These are phyloP conservation scores for Poecilia gillii DNA, from an alignment of 2,797 vertebrate species.

Conservation along the genomic window DNA sequence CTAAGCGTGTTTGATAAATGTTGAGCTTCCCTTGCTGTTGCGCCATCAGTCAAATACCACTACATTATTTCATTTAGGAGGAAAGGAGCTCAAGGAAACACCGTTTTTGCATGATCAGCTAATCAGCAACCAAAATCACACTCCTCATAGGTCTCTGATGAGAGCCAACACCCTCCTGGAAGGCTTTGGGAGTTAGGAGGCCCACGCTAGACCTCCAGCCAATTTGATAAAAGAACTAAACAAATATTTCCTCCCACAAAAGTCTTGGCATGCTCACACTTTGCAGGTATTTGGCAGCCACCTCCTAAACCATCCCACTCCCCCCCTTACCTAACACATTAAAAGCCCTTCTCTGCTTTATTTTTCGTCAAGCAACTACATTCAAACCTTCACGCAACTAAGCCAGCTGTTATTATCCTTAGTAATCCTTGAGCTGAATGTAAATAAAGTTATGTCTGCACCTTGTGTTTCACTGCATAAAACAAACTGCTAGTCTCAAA, in stretches of 20 bases:
- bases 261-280: constrained; percentile 1
- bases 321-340: constrained; percentile 7
- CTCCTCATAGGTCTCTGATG: neutral
- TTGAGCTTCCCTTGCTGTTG: neutral
- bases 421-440: constrained; percentile 4
- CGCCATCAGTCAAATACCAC: neutral
- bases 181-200: neutral
- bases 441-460: neutral
- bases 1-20: neutral
- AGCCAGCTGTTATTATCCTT: neutral
- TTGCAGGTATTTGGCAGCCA: constrained; percentile 9
- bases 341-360: neutral
- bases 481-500: neutral
- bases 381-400: neutral
- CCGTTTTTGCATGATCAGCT: neutral
- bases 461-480: constrained; percentile 9
- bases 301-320: neutral
- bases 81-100: neutral
- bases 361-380: neutral
- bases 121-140: constrained; percentile 12
- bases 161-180: constrained; percentile 10
- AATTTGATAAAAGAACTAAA: constrained; percentile 14
- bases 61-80: constrained; percentile 11
- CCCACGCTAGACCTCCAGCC: constrained; percentile 4
- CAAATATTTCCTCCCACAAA: constrained; percentile 13